phyloP scores from a whole-genome alignment of 2,113 vertebrate genomes.

The Marmota flaviventris region DNA sequence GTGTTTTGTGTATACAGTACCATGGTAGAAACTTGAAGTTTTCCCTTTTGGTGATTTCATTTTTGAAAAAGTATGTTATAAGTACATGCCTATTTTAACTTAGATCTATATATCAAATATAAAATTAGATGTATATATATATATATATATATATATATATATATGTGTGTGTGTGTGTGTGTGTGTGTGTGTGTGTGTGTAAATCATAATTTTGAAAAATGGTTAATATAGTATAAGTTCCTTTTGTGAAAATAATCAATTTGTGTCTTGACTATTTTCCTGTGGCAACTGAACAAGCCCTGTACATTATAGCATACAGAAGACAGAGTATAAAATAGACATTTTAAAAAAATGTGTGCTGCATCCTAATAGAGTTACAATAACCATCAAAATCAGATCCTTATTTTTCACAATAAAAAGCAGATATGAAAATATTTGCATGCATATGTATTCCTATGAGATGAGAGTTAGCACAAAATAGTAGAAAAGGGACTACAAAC shows the following conservation, averaged over 20 bases:
- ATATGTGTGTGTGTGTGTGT: no score
- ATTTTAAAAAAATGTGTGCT: not conserved
- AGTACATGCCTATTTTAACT: not conserved
- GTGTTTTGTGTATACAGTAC: not conserved
- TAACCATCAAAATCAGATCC: not conserved
- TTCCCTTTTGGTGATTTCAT: conserved; percentile 28
- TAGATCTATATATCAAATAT: not conserved
- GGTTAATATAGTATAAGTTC: not conserved
- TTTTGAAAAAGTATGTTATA: not conserved
- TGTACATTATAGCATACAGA: not conserved
- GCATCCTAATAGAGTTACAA: not conserved
- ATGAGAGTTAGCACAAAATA: not conserved
- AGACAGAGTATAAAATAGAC: not conserved
- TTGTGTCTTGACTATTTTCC: not conserved
- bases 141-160: no score
- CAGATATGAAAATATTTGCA: not conserved
- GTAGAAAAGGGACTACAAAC: not conserved
- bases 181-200: no score
- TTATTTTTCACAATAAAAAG: not conserved
- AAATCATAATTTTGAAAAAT: conserved; percentile 35
- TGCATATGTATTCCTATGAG: not conserved
- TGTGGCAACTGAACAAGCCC: not conserved
- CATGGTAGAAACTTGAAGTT: not conserved
- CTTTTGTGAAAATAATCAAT: not conserved
- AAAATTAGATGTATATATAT: not conserved